These are phyloP conservation scores for Myiozetetes cayanensis DNA, from an alignment of 2,113 vertebrate genomes.

Conservation along the genomic window DNA sequence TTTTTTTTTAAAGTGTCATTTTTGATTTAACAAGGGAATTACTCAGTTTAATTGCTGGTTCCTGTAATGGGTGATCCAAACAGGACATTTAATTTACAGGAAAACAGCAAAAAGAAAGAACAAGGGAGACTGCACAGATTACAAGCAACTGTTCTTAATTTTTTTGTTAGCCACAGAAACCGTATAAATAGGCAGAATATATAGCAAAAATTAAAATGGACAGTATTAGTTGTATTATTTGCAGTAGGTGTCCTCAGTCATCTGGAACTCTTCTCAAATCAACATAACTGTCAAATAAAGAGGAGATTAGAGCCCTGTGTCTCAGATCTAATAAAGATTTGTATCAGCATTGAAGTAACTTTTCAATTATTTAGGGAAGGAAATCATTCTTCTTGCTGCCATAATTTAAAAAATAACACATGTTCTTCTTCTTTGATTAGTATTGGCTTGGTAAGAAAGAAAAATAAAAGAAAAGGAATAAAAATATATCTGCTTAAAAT, in stretches of 20 bases:
- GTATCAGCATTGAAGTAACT: background rate
- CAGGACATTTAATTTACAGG: background rate
- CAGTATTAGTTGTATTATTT: background rate
- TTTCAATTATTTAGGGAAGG: background rate
- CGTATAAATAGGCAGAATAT: background rate
- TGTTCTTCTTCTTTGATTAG: background rate
- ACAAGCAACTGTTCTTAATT: background rate
- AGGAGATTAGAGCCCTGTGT: background rate
- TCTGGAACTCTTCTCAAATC: background rate
- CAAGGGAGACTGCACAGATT: background rate
- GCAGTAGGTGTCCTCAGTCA: background rate
- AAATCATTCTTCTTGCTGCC: background rate
- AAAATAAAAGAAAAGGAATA: background rate
- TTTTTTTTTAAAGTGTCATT: background rate
- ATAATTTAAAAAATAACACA: background rate
- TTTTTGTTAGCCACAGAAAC: background rate
- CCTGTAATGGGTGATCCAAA: background rate
- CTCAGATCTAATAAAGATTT: background rate
- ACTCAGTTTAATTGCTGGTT: background rate
- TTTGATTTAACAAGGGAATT: background rate
- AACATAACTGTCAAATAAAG: background rate
- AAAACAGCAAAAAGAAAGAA: background rate
- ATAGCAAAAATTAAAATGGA: background rate
- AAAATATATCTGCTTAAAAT: background rate
- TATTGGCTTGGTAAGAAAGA: background rate